Evolutionary conservation across 2,888 invertebrate species (phyloP), one percentile per base, ranked within the genome.

Genomic region (Strigamia crassipes): DNA sequence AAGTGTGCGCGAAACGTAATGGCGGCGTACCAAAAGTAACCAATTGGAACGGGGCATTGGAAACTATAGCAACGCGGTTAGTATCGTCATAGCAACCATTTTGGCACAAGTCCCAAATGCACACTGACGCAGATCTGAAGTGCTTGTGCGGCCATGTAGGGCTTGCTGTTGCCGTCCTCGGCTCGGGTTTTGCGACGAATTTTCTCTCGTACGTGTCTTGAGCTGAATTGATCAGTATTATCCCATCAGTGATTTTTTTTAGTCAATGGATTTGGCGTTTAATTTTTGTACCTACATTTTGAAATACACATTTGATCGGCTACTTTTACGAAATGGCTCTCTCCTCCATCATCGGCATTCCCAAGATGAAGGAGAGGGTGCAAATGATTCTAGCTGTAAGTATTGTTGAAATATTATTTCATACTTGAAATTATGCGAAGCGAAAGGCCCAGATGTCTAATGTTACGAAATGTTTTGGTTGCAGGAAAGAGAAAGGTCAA

Each of bases 341-440:
- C 27, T 31, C 73, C 31, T 73, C 73, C 31, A 23, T 73, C 31
- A 31, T 73, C 73, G 73, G 73, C 73, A 73, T 73, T 73, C 73
- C 73, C 73, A 73, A 73, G 73, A 73, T 73, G 73, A 73, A 73
- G 73, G 73, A 73, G 73, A 73, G 73, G 73, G 31, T 73, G 73
- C 73, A 73, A 10, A 73, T 73, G 73, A 73, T 73, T 73, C 31
- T 73, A 27, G 23, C 73, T 13, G 73, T 73, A n/a, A 73, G 73
- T 73, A 73, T 73, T 31, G 5, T 46, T 18, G n/a, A 38, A 38
- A 38, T 38, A 38, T 5, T 38, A 38, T 38, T 38, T 38, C 38
- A 38, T 6, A 38, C 6, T 0, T 38, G 38, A 38, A 9, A 38
- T 38, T 38, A 6, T 38, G 38, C 38, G 10, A 38, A 4, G 38